These are phyloP conservation scores for Rhadina sibilatrix DNA, from an alignment of 2,113 vertebrate species.

Conservation along the genomic window DNA sequence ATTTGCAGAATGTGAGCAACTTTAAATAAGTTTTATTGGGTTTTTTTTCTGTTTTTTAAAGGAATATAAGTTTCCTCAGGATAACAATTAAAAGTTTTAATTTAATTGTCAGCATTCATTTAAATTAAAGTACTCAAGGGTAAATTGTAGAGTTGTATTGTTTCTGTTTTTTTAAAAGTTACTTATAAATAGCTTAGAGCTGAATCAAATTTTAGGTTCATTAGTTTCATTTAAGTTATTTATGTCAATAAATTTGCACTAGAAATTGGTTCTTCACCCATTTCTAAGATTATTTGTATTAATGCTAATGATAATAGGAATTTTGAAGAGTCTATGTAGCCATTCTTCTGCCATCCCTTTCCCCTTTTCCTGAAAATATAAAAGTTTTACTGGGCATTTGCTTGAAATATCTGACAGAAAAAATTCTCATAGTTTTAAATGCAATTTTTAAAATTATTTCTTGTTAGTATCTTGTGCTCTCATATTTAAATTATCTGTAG, in stretches of 20 bases:
- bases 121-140: not conserved
- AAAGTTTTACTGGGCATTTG: not conserved
- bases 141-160: not conserved
- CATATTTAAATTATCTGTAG: not conserved
- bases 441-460: not conserved
- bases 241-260: slow-evolving; percentile 7
- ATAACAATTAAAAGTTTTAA: not conserved
- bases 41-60: not conserved
- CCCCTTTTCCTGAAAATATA: not conserved
- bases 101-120: slow-evolving; percentile 4
- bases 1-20: not conserved
- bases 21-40: not conserved
- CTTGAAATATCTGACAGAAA: not conserved
- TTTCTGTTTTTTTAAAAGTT: not conserved
- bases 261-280: not conserved
- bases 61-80: not conserved
- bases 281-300: not conserved
- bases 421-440: not conserved
- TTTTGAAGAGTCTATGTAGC: not conserved
- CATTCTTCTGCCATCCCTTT: not conserved
- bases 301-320: not conserved
- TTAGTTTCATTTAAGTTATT: slow-evolving; percentile 32
- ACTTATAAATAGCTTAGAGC: slow-evolving; percentile 2
- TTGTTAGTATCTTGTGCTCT: not conserved
- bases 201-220: slow-evolving; percentile 5